Conservation (phyloP, 2,888 invertebrate genomes). For the Nysson spinosus region DNA sequence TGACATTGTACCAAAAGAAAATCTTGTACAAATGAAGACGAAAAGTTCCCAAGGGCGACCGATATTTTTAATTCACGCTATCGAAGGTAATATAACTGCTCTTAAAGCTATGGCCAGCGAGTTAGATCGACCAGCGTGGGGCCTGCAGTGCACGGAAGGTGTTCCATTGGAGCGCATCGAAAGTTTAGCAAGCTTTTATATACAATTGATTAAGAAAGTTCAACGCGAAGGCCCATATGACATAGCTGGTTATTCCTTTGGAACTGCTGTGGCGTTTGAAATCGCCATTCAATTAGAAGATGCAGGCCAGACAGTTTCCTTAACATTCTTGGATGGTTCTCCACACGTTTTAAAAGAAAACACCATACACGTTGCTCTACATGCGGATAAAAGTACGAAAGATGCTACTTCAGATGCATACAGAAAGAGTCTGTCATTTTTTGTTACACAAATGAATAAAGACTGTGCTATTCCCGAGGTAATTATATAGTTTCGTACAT, state of each 20-base stretch:
- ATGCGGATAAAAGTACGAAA: conserved; percentile 55
- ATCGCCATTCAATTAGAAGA: conserved; percentile 92
- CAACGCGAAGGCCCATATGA: conserved; percentile 92
- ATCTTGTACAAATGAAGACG: conserved; percentile 84
- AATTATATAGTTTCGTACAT: conserved; percentile 55
- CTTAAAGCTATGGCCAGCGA: conserved; percentile 85
- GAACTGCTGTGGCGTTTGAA: conserved; percentile 96
- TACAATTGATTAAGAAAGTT: conserved; percentile 85
- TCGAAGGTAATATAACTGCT: conserved; percentile 90
- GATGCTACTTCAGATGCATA: conserved; percentile 53
- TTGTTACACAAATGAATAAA: conserved; percentile 86
- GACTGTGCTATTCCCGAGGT: conserved; percentile 87
- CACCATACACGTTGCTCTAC: conserved; percentile 76
- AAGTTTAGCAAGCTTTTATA: conserved; percentile 86
- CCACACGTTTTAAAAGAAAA: conserved; percentile 89
- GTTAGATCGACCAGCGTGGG: conserved; percentile 88
- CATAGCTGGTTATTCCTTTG: conserved; percentile 96
- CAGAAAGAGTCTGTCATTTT: conserved; percentile 85
- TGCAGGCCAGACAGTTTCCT: conserved; percentile 79
- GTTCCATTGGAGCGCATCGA: conserved; percentile 86
- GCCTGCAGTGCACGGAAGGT: conserved; percentile 91
- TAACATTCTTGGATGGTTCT: conserved; percentile 94
- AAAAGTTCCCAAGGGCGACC: conserved; percentile 78
- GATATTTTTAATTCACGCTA: conserved; percentile 88
- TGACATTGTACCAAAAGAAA: conserved; percentile 87